Conservation (phyloP, 2,888 invertebrate species). For the Drosophila atripex region DNA sequence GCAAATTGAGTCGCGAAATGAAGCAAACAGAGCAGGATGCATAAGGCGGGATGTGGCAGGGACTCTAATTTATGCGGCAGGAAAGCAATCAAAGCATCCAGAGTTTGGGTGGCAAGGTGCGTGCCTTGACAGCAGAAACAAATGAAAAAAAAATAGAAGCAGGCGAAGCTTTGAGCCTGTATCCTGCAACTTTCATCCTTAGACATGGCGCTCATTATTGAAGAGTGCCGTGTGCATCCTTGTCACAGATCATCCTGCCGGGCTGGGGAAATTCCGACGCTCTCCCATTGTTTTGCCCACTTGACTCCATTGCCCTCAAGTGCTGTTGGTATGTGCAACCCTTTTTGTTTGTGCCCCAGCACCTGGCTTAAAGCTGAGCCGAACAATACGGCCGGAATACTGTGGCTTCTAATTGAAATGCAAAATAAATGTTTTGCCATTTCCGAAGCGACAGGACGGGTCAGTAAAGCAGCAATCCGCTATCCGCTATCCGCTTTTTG, state of each 20-base stretch:
- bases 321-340: slow-evolving; percentile 44
- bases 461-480: slow-evolving; percentile 6
- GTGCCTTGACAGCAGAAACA: slow-evolving; percentile 42
- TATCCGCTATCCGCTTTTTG: slow-evolving; percentile 4
- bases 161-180: slow-evolving; percentile 23
- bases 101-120: slow-evolving; percentile 29
- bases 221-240: slow-evolving; percentile 45
- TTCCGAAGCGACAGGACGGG: slow-evolving; percentile 58
- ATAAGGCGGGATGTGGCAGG: slow-evolving; percentile 14
- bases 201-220: slow-evolving; percentile 73
- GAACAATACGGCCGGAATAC: slow-evolving; percentile 7
- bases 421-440: slow-evolving; percentile 69
- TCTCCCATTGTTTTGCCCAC: slow-evolving; percentile 71
- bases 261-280: slow-evolving; percentile 66
- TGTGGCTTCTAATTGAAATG: slow-evolving; percentile 49
- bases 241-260: slow-evolving; percentile 38
- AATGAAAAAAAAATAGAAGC: slow-evolving; percentile 10
- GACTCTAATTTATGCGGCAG: slow-evolving; percentile 70
- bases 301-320: slow-evolving; percentile 77
- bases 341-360: slow-evolving; percentile 12
- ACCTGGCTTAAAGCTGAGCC: slow-evolving; percentile 28
- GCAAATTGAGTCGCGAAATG: slow-evolving; percentile 72
- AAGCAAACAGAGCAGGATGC: slow-evolving; percentile 23
- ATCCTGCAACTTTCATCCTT: slow-evolving; percentile 58
- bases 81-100: slow-evolving; percentile 29